Base-by-base conservation (phyloP, 2,113 vertebrate species). In the Forbesichthys agassizii region DNA sequence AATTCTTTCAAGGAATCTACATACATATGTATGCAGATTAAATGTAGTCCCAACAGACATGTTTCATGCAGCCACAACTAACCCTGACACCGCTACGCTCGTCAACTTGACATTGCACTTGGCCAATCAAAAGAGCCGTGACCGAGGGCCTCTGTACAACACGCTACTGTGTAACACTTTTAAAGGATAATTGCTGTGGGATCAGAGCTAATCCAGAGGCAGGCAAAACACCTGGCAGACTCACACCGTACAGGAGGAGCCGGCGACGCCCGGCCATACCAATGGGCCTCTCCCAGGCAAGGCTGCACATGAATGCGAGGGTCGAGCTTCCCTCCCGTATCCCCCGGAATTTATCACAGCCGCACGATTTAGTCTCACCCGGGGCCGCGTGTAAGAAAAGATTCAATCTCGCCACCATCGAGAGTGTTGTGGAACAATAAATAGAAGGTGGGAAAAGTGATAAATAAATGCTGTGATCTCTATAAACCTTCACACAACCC, bases 191-290 rank as follows among this genome's bases (percentile, higher is more conserved):
- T 88, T 88, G 88, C 79, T 81, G 68, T 75, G 81, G 84, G 87
- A 90, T 91, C 83, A 86, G 66, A 86, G 89, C 81, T 84, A 84
- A 89, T 88, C 86, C 84, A 78, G 66, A 71, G 65, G 68, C 78
- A 81, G 84, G 88, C 77, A 84, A 86, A 90, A 84, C 78, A 86
- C 77, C 77, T 80, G 75, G 64, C 76, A 83, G 73, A 77, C 71
- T 75, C 74, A 68, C 67, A 68, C 61, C 20, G 81, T 75, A 73
- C 78, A 27, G 27, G 78, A 66, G 48, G 60, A 65, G 1, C 1
- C 1, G 36, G 77, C 48, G 83, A 84, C 74, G 53, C 61, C 47
- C 18, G 62, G 58, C 79, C 77, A 86, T 89, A 85, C 85, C 81
- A 89, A 90, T 89, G 80, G 84, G 84, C 68, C 48, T 71, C 73